Conservation (phyloP, 2,797 vertebrate species). For the Cercopithecus diana region DNA sequence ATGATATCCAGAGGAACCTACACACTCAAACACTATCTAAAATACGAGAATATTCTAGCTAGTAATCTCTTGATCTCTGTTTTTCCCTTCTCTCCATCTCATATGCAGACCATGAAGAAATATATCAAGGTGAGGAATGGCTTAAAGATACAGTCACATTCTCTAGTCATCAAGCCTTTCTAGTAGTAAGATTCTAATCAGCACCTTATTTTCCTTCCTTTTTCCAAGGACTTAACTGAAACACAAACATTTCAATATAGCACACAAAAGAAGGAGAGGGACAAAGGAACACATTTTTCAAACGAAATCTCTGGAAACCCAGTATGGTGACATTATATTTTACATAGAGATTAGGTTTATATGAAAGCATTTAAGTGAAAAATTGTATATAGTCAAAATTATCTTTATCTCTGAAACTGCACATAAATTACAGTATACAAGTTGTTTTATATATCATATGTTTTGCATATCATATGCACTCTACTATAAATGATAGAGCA, state of each 20-base stretch:
- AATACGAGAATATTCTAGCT: not conserved
- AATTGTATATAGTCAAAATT: not conserved
- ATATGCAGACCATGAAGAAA: not conserved
- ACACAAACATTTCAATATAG: not conserved
- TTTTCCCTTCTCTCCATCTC: not conserved
- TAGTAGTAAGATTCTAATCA: not conserved
- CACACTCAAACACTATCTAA: not conserved
- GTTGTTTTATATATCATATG: not conserved
- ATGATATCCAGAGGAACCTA: not conserved
- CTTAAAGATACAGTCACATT: not conserved
- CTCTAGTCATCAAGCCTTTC: not conserved
- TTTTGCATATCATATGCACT: not conserved
- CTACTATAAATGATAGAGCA: not conserved
- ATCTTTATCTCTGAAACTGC: not conserved
- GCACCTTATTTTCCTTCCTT: not conserved
- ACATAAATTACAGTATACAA: not conserved
- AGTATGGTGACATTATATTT: not conserved
- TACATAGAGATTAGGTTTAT: not conserved
- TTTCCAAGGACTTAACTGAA: slow-evolving; percentile 1
- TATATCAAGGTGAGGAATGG: not conserved
- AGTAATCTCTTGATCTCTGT: not conserved
- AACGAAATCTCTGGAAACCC: slow-evolving; percentile 6
- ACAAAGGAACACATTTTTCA: not conserved
- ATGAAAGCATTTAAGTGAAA: slow-evolving; percentile 34
- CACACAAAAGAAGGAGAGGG: not conserved